Percentiles rank a stretch among this genome's conserved stretches.
phyloP scores from a whole-genome alignment of 1,140 invertebrate species.

The Aphaenogaster floridana region DNA sequence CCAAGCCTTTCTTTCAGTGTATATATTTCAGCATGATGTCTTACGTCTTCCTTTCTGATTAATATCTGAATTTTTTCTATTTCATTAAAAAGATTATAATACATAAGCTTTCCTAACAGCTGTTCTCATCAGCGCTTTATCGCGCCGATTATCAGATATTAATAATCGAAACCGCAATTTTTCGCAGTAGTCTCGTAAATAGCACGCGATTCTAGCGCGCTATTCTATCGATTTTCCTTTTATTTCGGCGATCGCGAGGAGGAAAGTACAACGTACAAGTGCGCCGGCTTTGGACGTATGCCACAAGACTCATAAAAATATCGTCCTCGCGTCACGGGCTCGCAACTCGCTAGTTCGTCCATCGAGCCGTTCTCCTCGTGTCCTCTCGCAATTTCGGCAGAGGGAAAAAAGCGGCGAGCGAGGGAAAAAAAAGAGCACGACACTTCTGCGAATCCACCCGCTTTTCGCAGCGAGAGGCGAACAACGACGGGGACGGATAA shows the following conservation, averaged over 20 bases:
- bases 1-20: too few relatives aligned
- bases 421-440: not conserved
- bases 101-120: not conserved
- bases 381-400: constrained; percentile 55
- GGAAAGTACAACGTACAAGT: constrained; percentile 36
- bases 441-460: constrained; percentile 43
- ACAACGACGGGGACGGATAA: not conserved
- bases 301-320: constrained; percentile 76
- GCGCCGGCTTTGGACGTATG: constrained; percentile 68
- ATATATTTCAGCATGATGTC: not conserved
- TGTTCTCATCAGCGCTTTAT: not conserved
- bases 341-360: constrained; percentile 51
- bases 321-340: constrained; percentile 65
- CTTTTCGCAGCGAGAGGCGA: constrained; percentile 25
- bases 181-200: not conserved
- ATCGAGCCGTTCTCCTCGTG: constrained; percentile 51
- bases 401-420: constrained; percentile 15
- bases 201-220: not conserved
- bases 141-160: not conserved
- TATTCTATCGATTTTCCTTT: constrained; percentile 18
- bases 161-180: constrained; percentile 7
- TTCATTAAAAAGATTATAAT: not conserved
- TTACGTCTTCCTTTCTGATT: not conserved
- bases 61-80: not conserved
- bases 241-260: constrained; percentile 35